Base-by-base conservation (phyloP, 2,888 invertebrate species). In the Philereme transversata region DNA sequence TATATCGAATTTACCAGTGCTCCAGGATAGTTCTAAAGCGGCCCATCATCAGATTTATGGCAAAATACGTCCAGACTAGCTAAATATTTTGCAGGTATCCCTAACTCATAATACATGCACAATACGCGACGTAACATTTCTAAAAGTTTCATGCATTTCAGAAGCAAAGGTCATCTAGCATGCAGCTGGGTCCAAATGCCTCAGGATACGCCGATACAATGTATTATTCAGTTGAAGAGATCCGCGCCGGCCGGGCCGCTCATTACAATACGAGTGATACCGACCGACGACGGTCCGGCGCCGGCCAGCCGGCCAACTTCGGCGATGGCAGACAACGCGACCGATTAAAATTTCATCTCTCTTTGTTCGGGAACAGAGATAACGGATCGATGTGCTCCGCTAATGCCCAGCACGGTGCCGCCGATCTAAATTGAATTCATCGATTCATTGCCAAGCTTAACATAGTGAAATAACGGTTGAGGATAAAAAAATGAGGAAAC, bases 261-360 rank as follows among this genome's bases (percentile, higher is more conserved):
- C 81, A 85, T 85, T 88, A 88, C 84, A 86, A 88, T 86, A 83
- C 78, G 70, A 71, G 75, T 67, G 64, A 56, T 59, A 59, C 58
- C 43, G 58, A 56, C 61, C 64, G 61, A 49, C 73, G 75, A 22
- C 7, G 4, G 40, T 40, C 40, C 40, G 81, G 81, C 82, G 79
- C 80, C 82, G 77, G 77, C 70, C 69, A 71, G 83, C 69, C 84
- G 83, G 76, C 76, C 76, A 83, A 83, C 83, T 86, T 85, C 83
- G 75, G 75, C 79, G 79, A 81, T 77, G 78, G 81, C 80, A 85
- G 86, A 86, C 85, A 81, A 82, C 82, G 81, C 82, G 82, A 83
- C 84, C 87, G 86, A 90, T 91, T 90, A 91, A 90, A 91, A 86
- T 90, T 91, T 91, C 89, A 91, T 88, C 81, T 82, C 87, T 85